These are phyloP conservation scores for Harpagoxenus sublaevis DNA, from an alignment of 2,888 invertebrate species.

Conservation along the genomic window DNA sequence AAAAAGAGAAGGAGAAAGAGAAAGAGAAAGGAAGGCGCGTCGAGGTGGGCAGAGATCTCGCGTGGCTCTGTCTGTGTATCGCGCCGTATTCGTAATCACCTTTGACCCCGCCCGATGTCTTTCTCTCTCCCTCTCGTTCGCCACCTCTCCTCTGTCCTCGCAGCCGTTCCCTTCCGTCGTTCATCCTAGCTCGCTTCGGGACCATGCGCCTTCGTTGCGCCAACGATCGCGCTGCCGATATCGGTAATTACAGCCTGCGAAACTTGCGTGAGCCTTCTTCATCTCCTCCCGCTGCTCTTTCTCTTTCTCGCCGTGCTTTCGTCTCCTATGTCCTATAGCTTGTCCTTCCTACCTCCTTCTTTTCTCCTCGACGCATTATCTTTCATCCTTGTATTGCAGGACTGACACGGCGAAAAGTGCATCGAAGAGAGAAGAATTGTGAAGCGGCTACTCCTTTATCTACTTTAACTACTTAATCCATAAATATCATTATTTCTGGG, in stretches of 20 bases:
- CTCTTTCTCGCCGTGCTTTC: constrained; percentile 38
- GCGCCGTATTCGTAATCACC: constrained; percentile 67
- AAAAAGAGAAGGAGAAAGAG: constrained; percentile 12
- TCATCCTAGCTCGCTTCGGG: constrained; percentile 56
- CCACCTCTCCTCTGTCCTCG: constrained; percentile 45
- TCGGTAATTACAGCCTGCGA: constrained; percentile 74
- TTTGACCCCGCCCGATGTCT: constrained; percentile 66
- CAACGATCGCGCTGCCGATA: constrained; percentile 75
- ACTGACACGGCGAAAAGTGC: neutral
- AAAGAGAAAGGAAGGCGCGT: constrained; percentile 40
- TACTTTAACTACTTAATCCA: neutral
- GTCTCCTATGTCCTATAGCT: constrained; percentile 44
- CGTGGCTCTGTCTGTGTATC: constrained; percentile 63
- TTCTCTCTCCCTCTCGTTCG: constrained; percentile 39
- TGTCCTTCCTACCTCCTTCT: constrained; percentile 27
- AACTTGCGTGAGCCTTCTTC: constrained; percentile 63
- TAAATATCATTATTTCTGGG: neutral
- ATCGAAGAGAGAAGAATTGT: constrained; percentile 2
- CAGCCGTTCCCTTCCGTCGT: constrained; percentile 37
- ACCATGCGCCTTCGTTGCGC: constrained; percentile 59
- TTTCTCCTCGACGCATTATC: constrained; percentile 20
- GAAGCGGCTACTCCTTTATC: neutral
- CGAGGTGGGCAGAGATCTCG: constrained; percentile 71
- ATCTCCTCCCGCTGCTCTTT: constrained; percentile 31
- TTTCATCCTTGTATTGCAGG: neutral